Conservation (phyloP, 2,797 vertebrate genomes). For the Pseudocheirus occidentalis region DNA sequence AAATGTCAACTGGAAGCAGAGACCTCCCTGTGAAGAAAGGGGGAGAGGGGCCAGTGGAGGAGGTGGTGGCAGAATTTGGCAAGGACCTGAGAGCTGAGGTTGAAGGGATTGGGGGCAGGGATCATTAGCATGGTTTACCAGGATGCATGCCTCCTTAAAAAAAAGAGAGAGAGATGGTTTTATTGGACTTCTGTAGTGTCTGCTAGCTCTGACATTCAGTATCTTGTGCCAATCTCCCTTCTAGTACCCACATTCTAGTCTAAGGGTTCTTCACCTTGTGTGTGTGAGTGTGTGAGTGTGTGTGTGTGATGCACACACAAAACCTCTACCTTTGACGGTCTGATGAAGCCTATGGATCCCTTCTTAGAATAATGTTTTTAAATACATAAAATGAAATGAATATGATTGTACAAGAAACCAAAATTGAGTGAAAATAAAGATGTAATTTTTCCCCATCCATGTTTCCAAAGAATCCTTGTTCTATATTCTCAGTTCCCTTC, state of each 20-base stretch:
- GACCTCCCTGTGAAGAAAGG: background rate
- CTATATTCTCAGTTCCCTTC: background rate
- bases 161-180: background rate
- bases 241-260: background rate
- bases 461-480: background rate
- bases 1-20: too few species aligned
- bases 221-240: background rate
- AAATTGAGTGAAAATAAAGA: background rate
- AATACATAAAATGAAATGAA: background rate
- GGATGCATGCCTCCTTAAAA: background rate
- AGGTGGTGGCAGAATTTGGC: background rate
- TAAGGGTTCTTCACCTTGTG: background rate
- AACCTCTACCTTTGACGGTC: background rate
- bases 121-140: background rate
- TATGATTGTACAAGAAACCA: background rate
- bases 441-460: background rate
- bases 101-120: background rate
- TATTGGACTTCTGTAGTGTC: background rate
- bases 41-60: background rate
- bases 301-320: background rate
- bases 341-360: background rate
- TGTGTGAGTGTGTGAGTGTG: background rate
- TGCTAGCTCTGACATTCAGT: background rate
- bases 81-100: background rate
- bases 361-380: background rate